Percentiles rank a stretch among this genome's conserved stretches.
phyloP scores from a whole-genome alignment of 2,797 vertebrate species.

The Amblyopsis hoosieri region DNA sequence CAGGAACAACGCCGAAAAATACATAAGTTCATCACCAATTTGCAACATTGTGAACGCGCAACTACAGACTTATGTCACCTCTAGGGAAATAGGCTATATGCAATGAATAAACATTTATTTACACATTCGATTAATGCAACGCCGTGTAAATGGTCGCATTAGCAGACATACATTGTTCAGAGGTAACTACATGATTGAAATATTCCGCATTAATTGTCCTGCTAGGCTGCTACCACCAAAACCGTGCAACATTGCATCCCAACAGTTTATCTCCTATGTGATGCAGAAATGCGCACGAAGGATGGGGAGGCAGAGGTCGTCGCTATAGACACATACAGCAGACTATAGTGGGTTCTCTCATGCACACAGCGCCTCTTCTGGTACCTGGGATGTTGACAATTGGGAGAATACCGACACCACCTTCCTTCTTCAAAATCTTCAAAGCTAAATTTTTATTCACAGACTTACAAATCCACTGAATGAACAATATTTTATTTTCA shows the following conservation, averaged over 20 bases:
- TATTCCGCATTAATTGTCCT: background rate
- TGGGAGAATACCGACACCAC: too few species aligned
- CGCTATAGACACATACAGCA: background rate
- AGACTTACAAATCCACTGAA: background rate
- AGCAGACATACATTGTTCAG: background rate
- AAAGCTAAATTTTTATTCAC: too few species aligned
- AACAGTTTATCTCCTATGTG: slow-evolving; percentile 7
- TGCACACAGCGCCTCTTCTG: slow-evolving; percentile 21
- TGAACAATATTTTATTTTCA: background rate
- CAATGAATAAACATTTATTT: background rate
- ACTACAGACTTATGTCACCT: background rate
- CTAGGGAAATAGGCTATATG: background rate
- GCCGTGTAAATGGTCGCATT: background rate
- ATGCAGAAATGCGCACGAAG: background rate
- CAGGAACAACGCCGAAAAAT: slow-evolving; percentile 75
- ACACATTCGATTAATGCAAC: slow-evolving; percentile 8
- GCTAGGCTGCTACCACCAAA: background rate
- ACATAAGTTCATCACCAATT: slow-evolving; percentile 74
- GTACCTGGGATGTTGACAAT: slow-evolving; percentile 2
- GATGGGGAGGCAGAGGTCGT: background rate
- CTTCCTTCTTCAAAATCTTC: too few species aligned
- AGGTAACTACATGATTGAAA: slow-evolving; percentile 29
- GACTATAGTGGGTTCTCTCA: background rate
- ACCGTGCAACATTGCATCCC: background rate
- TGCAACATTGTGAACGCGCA: slow-evolving; percentile 75